These are phyloP conservation scores for Apodemia mormo DNA, from an alignment of 2,888 invertebrate species.

Conservation along the genomic window DNA sequence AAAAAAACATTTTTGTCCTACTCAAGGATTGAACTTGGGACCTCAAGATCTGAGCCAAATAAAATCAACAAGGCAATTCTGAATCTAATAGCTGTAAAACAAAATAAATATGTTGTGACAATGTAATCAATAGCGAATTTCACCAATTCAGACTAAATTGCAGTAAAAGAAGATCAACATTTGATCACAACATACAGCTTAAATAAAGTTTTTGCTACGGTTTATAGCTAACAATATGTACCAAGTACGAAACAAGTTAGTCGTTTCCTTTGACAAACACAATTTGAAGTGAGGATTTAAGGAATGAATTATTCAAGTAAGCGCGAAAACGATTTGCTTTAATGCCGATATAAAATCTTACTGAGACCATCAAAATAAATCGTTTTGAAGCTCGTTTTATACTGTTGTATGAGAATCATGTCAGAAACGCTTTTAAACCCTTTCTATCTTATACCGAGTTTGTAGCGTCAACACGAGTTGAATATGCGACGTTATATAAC, in stretches of 20 bases:
- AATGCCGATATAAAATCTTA: slow-evolving; percentile 50
- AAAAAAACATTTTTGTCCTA: too few species aligned
- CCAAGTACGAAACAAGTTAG: not conserved
- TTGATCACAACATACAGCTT: too few species aligned
- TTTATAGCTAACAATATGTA: not conserved
- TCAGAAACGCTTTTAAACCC: not conserved
- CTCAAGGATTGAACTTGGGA: too few species aligned
- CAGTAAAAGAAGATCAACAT: too few species aligned
- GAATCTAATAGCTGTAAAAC: too few species aligned
- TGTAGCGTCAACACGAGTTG: not conserved
- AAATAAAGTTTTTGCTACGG: not conserved
- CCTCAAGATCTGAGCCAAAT: too few species aligned
- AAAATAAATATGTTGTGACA: too few species aligned
- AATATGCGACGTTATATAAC: too few species aligned
- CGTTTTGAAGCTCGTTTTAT: slow-evolving; percentile 25
- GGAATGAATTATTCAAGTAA: slow-evolving; percentile 66
- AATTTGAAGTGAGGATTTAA: slow-evolving; percentile 62
- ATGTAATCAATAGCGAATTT: too few species aligned
- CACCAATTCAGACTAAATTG: too few species aligned
- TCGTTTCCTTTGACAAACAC: slow-evolving; percentile 26
- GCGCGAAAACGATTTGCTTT: slow-evolving; percentile 47
- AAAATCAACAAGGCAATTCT: too few species aligned
- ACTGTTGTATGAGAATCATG: slow-evolving; percentile 5
- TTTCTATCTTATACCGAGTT: slow-evolving; percentile 1
- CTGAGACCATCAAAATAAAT: slow-evolving; percentile 36